Evolutionary conservation across 1,140 invertebrate genomes (phyloP), one percentile per base, ranked within the genome.

Genomic region (Pinna nobilis): DNA sequence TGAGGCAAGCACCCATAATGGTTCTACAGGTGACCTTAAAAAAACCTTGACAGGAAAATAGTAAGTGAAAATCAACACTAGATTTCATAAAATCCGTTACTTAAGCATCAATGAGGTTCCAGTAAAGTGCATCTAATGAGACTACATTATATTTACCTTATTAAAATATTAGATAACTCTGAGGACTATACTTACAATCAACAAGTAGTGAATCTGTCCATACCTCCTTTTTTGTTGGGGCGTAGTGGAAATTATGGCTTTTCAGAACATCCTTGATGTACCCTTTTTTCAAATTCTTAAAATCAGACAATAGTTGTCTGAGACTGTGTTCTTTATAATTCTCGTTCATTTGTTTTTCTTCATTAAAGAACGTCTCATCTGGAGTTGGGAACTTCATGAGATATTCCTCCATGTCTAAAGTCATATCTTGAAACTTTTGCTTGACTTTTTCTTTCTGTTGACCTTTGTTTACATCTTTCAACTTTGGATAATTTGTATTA

Each of bases 351-450:
- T 79, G 66, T 74, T 89, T 87, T 0, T 85, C 85, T 13, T 74
- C 72, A 83, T 92, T 79, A 60, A 83, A 78, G 81, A 92, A 93
- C 65, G 90, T 84, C 20, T 80, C 76, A 55, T 90, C 78, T 13
- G 92, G 92, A 73, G 92, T 86, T 25, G 92, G 90, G 85, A 92
- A 91, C 23, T 90, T 85, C 41, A 90, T 81, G 2, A 93, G 67
- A 81, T 92, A 92, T 20, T 91, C 86, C 41, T 89, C 80, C 4
- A 91, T 79, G 35, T 89, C 73, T 63, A 92, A 91, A 2, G 90
- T 66, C 55, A 82, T 68, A 55, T 75, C 78, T 33, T 64, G 64
- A 47, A 82, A 47, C 64, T 78, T 76, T 66, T 79, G 61, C 53
- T 84, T 77, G 39, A 70, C 41, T 63, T 80, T 68, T 39, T 79